These are phyloP conservation scores for Leucoptera coffeella DNA, from an alignment of 2,888 invertebrate species.

Conservation along the genomic window DNA sequence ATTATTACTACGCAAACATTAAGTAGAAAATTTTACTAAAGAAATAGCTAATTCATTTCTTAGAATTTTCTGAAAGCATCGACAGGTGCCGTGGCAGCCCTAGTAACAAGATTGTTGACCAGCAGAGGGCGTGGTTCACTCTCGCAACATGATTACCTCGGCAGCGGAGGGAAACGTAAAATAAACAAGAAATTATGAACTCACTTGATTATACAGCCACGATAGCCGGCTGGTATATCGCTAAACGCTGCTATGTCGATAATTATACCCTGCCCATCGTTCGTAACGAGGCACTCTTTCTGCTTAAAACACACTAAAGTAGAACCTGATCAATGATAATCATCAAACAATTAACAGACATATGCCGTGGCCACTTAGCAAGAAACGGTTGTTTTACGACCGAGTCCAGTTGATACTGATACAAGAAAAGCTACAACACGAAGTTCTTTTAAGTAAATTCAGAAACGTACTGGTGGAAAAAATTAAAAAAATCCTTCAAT, in stretches of 20 bases:
- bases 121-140: slow-evolving; percentile 20
- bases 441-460: no score
- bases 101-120: slow-evolving; percentile 34
- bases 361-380: no score
- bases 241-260: slow-evolving; percentile 12
- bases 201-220: slow-evolving; percentile 26
- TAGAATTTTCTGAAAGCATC: no score
- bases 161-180: slow-evolving; percentile 35
- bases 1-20: not conserved
- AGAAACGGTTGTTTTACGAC: no score
- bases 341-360: no score
- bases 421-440: no score
- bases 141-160: slow-evolving; percentile 41
- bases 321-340: no score
- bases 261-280: not conserved
- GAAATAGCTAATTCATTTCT: not conserved
- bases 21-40: not conserved
- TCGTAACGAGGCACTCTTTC: not conserved
- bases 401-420: no score
- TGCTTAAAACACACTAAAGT: no score
- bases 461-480: no score
- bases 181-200: slow-evolving; percentile 51
- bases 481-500: no score
- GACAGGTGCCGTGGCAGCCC: slow-evolving; percentile 17
- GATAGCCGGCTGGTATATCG: slow-evolving; percentile 12